These are phyloP conservation scores for Dicaeum eximium DNA, from an alignment of 2,113 vertebrate species.

Conservation along the genomic window DNA sequence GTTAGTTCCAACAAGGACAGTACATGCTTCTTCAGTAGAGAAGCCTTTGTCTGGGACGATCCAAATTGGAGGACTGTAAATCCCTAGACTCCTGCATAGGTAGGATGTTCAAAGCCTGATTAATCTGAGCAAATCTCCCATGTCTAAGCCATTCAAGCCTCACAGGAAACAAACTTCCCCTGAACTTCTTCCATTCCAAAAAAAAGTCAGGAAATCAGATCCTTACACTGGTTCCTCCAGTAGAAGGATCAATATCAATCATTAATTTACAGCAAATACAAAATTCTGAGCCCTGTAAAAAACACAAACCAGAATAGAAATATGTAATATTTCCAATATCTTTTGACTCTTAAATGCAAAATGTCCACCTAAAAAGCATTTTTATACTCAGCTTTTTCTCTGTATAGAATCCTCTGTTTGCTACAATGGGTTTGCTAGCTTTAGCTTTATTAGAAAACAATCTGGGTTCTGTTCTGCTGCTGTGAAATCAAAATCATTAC, in stretches of 20 bases:
- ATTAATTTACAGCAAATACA: not conserved
- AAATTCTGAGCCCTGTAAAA: not conserved
- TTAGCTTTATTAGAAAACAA: not conserved
- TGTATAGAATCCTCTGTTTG: not conserved
- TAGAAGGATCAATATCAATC: not conserved
- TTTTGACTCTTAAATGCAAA: not conserved
- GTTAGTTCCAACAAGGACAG: not conserved
- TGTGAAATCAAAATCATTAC: not conserved
- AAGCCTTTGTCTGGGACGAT: not conserved
- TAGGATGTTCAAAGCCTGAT: rapidly evolving
- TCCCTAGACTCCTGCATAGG: not conserved
- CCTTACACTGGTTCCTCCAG: not conserved
- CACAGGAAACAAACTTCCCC: not conserved
- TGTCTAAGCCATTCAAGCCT: not conserved
- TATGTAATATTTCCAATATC: not conserved
- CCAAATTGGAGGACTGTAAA: not conserved
- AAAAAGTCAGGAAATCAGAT: not conserved
- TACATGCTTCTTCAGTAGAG: not conserved
- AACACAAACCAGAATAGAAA: not conserved
- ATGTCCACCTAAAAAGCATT: not conserved
- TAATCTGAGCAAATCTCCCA: not conserved
- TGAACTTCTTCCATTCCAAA: not conserved
- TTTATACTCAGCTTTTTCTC: not conserved
- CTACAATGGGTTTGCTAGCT: not conserved
- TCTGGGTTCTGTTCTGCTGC: not conserved